These are phyloP conservation scores for Sporophila hypoxantha DNA, from an alignment of 2,113 vertebrate genomes.

Conservation along the genomic window DNA sequence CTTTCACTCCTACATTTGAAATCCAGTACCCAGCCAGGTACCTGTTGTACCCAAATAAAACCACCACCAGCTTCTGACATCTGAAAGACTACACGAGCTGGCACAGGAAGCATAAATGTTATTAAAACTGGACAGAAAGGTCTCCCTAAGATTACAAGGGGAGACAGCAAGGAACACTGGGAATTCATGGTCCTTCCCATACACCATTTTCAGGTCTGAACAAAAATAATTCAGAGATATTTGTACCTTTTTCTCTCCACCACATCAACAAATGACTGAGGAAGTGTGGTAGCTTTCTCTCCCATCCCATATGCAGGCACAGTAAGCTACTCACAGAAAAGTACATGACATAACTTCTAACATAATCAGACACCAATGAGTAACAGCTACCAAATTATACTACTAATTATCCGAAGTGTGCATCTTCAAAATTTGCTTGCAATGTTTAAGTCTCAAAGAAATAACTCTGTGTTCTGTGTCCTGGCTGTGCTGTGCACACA, in stretches of 20 bases:
- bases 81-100: background rate
- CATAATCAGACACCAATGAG: background rate
- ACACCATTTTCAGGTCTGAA: background rate
- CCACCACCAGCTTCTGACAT: background rate
- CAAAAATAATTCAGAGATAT: background rate
- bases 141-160: background rate
- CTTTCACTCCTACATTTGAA: background rate
- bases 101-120: background rate
- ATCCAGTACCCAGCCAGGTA: background rate
- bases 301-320: background rate
- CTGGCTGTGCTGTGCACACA: accelerated
- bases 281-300: background rate
- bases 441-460: background rate
- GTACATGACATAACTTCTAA: background rate
- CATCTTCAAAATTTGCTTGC: background rate
- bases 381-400: background rate
- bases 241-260: background rate
- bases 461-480: background rate
- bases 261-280: background rate
- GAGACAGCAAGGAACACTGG: background rate
- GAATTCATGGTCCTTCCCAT: background rate
- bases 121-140: background rate
- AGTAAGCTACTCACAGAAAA: background rate
- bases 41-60: background rate
- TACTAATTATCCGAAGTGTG: background rate